These are phyloP conservation scores for Emydura subglobosa DNA, from an alignment of 2,113 vertebrate species.

Conservation along the genomic window DNA sequence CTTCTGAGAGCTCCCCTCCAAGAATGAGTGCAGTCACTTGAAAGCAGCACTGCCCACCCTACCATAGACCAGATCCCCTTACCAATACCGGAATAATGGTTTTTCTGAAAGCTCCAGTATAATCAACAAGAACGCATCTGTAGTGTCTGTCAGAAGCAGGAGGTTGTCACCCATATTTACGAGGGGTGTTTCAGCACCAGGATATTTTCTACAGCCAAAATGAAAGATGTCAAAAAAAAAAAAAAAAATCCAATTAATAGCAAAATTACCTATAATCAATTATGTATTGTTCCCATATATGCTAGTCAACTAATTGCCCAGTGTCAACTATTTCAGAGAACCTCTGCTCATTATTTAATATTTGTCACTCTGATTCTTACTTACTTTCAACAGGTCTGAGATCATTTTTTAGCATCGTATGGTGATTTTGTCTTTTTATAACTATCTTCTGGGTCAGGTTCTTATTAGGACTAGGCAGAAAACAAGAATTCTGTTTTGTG, in stretches of 20 bases:
- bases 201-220: constrained; percentile 7
- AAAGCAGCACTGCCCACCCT: background rate
- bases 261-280: background rate
- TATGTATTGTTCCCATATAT: background rate
- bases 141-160: background rate
- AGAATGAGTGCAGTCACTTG: background rate
- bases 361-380: background rate
- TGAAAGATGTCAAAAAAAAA: background rate
- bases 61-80: background rate
- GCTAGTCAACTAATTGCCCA: background rate
- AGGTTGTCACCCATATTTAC: background rate
- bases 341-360: background rate
- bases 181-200: background rate
- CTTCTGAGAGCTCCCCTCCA: background rate
- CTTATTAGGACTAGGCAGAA: background rate
- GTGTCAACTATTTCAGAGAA: background rate
- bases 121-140: background rate
- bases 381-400: background rate
- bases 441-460: background rate
- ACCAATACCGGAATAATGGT: background rate
- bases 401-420: background rate
- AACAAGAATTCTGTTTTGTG: background rate
- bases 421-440: background rate
- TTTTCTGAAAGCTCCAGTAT: background rate
- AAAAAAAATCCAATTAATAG: background rate